A percentile compares a stretch with the other conserved stretches of the same genome.
These are phyloP conservation scores for Ennomos fuscantarius DNA, from an alignment of 2,888 invertebrate species.

Conservation along the genomic window DNA sequence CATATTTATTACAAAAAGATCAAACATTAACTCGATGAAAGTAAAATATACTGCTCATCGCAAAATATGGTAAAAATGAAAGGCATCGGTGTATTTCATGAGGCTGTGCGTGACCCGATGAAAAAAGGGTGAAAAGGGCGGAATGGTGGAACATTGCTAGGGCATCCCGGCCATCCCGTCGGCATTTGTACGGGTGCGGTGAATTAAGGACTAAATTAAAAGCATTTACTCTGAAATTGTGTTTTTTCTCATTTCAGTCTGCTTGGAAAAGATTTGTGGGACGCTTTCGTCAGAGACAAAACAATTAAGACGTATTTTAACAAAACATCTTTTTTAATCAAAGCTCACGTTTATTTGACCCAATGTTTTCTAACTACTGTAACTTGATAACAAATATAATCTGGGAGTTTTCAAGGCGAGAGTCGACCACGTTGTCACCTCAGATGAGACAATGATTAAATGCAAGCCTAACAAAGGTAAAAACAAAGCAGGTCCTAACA, in stretches of 20 bases:
- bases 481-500: too few relatives aligned
- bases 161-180: constrained; percentile 39
- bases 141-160: constrained; percentile 44
- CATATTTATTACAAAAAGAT: constrained; percentile 6
- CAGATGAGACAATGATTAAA: too few relatives aligned
- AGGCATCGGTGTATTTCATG: constrained; percentile 58
- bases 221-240: constrained; percentile 23
- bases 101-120: constrained; percentile 51
- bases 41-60: constrained; percentile 29
- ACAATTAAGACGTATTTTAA: too few relatives aligned
- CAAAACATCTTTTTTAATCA: too few relatives aligned
- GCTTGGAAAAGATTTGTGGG: too few relatives aligned
- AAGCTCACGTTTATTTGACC: too few relatives aligned
- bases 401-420: too few relatives aligned
- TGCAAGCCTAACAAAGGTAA: too few relatives aligned
- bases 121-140: constrained; percentile 49
- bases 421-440: too few relatives aligned
- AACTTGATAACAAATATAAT: too few relatives aligned
- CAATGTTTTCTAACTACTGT: too few relatives aligned
- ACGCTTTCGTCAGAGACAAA: too few relatives aligned
- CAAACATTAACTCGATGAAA: constrained; percentile 6
- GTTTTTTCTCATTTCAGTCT: constrained; percentile 1
- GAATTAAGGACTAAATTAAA: constrained; percentile 54
- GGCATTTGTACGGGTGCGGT: constrained; percentile 41
- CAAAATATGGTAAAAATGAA: constrained; percentile 44